Base-by-base conservation (phyloP, 2,113 vertebrate species). In the Tragulus kanchil region DNA sequence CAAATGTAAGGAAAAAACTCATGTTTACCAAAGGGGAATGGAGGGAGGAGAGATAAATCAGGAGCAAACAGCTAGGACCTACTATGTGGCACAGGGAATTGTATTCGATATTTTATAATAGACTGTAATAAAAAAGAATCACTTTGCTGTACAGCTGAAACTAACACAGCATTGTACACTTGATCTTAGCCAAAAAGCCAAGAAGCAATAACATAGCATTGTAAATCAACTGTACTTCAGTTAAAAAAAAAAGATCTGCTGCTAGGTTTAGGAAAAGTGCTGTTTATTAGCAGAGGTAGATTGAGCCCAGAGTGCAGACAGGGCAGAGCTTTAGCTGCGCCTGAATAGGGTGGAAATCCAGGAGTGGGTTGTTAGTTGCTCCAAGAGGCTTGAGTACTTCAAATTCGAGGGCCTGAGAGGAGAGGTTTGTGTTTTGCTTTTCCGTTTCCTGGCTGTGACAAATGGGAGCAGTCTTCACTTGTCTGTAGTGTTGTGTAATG, bases 351-450 rank as follows among this genome's bases (percentile, higher is more conserved):
- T 77, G 61, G 71, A 25, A 82, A 26, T 19, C 48, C 26, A 25
- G 56, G 36, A 92, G 36, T 3, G 48, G 71, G 15, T 64, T 82
- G 17, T 25, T 82, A n/a, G 64, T n/a, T 69, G 48, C 61, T 75
- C 28, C 21, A 58, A 62, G 64, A 90, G 67, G 25, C 58, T 9
- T 59, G 64, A 78, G 61, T 45, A 65, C 58, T 36, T 71, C 26
- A 95, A 42, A 54, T 52, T 10, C 31, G 71, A 82, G 26, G 78
- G 78, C 64, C 86, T 45, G 8, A 69, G 82, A 36, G 36, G 36
- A 83, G 75, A 93, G 26, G 42, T 73, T 81, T 75, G 52, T 84
- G 67, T 56, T 90, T 92, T 87, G 67, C 61, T 36, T 81, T 84
- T 95, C 78, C 25, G 31, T 67, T 75, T 16, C 78, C 78, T 58